Conservation (phyloP, 2,797 vertebrate genomes). For the Acanthurus tractus region DNA sequence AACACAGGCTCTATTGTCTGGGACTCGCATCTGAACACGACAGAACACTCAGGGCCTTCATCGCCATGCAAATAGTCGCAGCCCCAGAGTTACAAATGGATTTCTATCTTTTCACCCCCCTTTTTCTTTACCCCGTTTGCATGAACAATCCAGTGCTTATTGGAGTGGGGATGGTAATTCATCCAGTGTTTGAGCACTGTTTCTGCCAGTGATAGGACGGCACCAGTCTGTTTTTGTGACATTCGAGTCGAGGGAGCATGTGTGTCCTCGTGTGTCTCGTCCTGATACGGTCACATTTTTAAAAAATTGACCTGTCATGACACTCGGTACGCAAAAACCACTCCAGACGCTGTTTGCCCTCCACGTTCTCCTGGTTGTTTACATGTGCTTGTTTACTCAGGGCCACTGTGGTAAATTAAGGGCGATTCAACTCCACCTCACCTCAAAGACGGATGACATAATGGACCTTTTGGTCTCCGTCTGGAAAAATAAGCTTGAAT, state of each 20-base stretch:
- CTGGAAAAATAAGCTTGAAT: background rate
- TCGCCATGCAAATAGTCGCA: conserved; percentile 88
- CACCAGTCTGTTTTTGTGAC: conserved; percentile 79
- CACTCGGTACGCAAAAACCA: conserved; percentile 54
- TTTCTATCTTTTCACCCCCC: conserved; percentile 75
- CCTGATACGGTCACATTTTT: conserved; percentile 65
- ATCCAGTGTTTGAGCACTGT: conserved; percentile 75
- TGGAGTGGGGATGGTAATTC: conserved; percentile 79
- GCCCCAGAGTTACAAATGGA: conserved; percentile 84
- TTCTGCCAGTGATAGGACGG: conserved; percentile 78
- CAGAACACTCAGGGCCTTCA: conserved; percentile 88
- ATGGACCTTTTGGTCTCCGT: background rate
- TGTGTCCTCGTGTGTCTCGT: conserved; percentile 64
- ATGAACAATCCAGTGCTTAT: conserved; percentile 84
- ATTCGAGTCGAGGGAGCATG: conserved; percentile 78
- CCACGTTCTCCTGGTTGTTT: conserved; percentile 29
- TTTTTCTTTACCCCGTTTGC: conserved; percentile 29
- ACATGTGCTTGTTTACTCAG: conserved; percentile 3
- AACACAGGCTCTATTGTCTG: conserved; percentile 95
- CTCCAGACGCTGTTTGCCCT: conserved; percentile 9
- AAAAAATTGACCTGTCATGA: conserved; percentile 58
- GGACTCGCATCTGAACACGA: conserved; percentile 84
- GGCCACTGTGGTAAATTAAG: conserved; percentile 4
- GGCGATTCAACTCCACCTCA: background rate
- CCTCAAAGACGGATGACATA: background rate